phyloP scores from a whole-genome alignment of 2,113 vertebrate species.

The Grammomys surdaster region DNA sequence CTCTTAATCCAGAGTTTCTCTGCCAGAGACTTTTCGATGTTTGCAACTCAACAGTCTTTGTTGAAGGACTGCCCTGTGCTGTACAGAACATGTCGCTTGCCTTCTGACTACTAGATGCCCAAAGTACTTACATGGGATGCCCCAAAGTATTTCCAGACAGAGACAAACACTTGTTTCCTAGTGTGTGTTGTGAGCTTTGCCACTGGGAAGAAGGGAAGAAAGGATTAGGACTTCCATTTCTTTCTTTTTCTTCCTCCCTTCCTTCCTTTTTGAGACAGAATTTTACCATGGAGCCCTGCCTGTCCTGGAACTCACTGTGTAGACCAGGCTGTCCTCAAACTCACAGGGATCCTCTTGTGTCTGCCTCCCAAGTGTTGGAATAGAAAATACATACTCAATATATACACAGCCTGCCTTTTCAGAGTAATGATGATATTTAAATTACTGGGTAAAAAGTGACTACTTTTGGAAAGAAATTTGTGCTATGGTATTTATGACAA shows the following conservation, averaged over 20 bases:
- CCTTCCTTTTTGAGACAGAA: not conserved
- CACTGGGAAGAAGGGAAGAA: not conserved
- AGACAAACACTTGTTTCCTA: not conserved
- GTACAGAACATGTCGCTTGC: not conserved
- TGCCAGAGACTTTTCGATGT: not conserved
- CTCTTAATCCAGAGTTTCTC: not conserved
- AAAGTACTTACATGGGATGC: not conserved
- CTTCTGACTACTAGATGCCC: not conserved
- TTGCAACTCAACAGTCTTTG: not conserved
- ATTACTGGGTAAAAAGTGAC: not conserved
- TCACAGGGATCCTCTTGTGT: not conserved
- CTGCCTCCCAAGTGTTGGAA: not conserved
- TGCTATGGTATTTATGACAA: not conserved
- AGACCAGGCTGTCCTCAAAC: not conserved
- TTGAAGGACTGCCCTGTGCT: too few relatives aligned
- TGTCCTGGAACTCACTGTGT: not conserved
- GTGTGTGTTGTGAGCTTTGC: not conserved
- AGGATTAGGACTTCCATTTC: not conserved
- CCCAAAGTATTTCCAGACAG: not conserved
- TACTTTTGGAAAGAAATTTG: not conserved
- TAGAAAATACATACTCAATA: not conserved
- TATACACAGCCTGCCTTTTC: not conserved
- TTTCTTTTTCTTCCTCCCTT: not conserved
- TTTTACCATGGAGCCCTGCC: not conserved
- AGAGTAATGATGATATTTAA: slow-evolving; percentile 30